Conservation (phyloP, 1,140 invertebrate species). For the Trichogramma pretiosum region DNA sequence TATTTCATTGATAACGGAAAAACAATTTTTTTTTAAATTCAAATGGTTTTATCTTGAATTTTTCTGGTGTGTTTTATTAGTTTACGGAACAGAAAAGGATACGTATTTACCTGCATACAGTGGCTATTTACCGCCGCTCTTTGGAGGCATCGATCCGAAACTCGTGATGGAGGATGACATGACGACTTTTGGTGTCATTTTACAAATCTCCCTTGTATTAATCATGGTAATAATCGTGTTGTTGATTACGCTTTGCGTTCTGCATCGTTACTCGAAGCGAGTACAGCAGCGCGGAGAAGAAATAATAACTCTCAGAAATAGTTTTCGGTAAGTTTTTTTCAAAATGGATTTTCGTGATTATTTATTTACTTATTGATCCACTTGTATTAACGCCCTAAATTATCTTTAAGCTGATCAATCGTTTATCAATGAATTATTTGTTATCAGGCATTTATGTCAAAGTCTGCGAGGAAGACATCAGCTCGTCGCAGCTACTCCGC, state of each 20-base stretch:
- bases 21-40: neutral
- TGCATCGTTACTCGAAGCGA: conserved; percentile 65
- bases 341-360: neutral
- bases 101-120: conserved; percentile 36
- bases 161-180: conserved; percentile 25
- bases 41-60: too few species aligned
- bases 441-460: conserved; percentile 53
- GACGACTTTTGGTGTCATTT: conserved; percentile 33
- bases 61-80: too few species aligned
- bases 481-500: conserved; percentile 58
- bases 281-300: conserved; percentile 66
- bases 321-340: conserved; percentile 49
- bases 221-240: conserved; percentile 58
- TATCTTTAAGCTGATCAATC: too few species aligned
- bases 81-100: conserved; percentile 29
- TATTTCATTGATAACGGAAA: too few species aligned
- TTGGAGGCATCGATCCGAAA: conserved; percentile 33
- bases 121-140: conserved; percentile 36
- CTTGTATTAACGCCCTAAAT: neutral
- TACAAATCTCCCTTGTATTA: conserved; percentile 51
- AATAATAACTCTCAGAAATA: conserved; percentile 61
- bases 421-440: too few species aligned
- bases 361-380: neutral
- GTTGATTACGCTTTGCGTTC: conserved; percentile 57
- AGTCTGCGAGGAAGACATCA: conserved; percentile 57